Evolutionary conservation across 1,140 invertebrate species (phyloP), one percentile per base, ranked within the genome.

Genomic region (Mylabris phalerata): DNA sequence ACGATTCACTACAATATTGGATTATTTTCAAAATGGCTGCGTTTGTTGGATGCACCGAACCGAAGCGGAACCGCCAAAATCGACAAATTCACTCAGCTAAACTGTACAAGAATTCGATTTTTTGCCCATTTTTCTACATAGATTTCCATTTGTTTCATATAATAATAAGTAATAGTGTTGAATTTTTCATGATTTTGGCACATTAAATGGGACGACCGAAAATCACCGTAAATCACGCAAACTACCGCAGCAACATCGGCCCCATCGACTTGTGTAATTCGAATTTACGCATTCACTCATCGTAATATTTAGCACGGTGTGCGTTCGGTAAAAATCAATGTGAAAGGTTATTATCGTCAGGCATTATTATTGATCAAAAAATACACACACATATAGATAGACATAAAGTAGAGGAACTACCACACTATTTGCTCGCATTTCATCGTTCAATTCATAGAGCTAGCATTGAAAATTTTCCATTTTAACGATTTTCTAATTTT

Each of bases 311-410:
- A 19, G 42, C 40, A 50, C 19, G 50, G 41, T 19, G 32, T 52
- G 45, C 43, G 50, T 51, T 59, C 51, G 48, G 55, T 52, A 58
- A 65, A 64, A 65, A 65, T 65, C 63, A 65, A 62, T 65, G 60
- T 44, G 55, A 59, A 65, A 65, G 63, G 63, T 65, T 65, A 62
- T 59, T 56, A 65, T 59, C 51, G 60, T 59, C 60, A 55, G 46
- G 59, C 55, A 54, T 57, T n/a, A 52, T 7, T 65, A 65, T 65
- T 65, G 63, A 65, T 65, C 55, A 46, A 25, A 52, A 43, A 52
- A 27, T 26, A 9, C 50, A 44, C 7, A 7, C 4, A 32, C 32
- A 19, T 1, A 0, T 19, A 19, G 19, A 19, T 19, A 19, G 19
- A 19, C 19, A 19, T 19, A 19, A 19, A 19, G 1, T 19, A 19